These are phyloP conservation scores for Latrodectus elegans DNA, from an alignment of 2,888 invertebrate species.

Conservation along the genomic window DNA sequence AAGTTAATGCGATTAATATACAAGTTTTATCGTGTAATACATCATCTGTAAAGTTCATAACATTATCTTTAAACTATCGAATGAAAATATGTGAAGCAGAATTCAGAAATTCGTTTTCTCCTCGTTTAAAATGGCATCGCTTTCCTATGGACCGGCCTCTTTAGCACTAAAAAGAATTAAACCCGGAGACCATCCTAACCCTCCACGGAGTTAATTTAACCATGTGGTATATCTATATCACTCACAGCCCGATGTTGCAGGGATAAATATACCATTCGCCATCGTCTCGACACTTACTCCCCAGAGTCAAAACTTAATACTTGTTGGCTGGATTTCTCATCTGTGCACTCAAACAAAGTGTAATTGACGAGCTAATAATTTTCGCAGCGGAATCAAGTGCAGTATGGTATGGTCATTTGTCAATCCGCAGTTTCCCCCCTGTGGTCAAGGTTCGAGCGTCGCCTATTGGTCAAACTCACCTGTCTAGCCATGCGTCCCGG, in stretches of 20 bases:
- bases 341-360: slow-evolving; percentile 61
- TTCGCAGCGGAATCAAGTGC: slow-evolving; percentile 62
- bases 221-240: slow-evolving; percentile 56
- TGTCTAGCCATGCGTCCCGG: slow-evolving; percentile 54
- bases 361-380: slow-evolving; percentile 68
- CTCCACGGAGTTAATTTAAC: slow-evolving; percentile 39
- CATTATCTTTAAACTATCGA: no score
- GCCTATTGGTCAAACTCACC: slow-evolving; percentile 65
- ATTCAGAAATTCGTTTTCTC: no score
- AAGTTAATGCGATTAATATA: no score
- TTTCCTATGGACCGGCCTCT: slow-evolving; percentile 8
- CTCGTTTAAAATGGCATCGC: no score
- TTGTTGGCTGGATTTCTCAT: slow-evolving; percentile 64
- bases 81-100: no score
- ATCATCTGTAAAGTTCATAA: no score
- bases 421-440: slow-evolving; percentile 38
- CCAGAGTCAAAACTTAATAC: slow-evolving; percentile 52
- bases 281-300: slow-evolving; percentile 19
- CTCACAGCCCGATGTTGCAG: slow-evolving; percentile 1
- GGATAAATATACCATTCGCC: slow-evolving; percentile 34
- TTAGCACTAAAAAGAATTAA: slow-evolving; percentile 67
- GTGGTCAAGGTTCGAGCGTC: slow-evolving; percentile 44
- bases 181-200: slow-evolving; percentile 42
- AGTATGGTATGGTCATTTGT: slow-evolving; percentile 56
- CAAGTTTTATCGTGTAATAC: no score